phyloP scores from a whole-genome alignment of 2,888 invertebrate species.

The Diaperis boleti region DNA sequence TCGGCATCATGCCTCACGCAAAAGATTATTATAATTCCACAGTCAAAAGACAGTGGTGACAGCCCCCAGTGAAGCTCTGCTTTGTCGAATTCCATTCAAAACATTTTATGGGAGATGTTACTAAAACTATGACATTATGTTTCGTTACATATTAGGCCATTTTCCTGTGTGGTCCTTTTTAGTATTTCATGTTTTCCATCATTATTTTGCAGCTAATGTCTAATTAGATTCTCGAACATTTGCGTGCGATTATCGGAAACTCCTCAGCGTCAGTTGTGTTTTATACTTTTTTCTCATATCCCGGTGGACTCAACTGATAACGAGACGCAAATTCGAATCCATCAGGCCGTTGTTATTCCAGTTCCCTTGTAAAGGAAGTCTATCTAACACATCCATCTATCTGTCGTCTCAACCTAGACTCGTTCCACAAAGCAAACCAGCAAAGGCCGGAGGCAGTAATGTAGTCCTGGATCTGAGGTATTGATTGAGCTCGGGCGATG shows the following conservation, averaged over 20 bases:
- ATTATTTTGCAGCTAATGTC: no score
- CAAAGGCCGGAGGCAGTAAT: constrained; percentile 54
- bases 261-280: neutral
- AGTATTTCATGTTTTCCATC: no score
- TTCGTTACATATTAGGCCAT: no score
- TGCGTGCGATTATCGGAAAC: neutral
- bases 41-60: no score
- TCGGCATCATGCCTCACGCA: no score
- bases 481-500: constrained; percentile 66
- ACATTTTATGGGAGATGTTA: no score
- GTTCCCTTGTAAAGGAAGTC: constrained; percentile 23
- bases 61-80: no score
- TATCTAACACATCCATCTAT: constrained; percentile 47
- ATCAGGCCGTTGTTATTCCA: constrained; percentile 29
- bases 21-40: no score
- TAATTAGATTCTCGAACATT: neutral
- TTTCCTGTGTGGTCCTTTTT: no score
- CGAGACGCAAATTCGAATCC: constrained; percentile 27
- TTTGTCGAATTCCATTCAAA: no score
- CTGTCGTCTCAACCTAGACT: constrained; percentile 40
- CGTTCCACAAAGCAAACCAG: constrained; percentile 43
- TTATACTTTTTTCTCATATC: constrained; percentile 3
- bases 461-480: constrained; percentile 64
- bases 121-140: no score
- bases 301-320: constrained; percentile 16